Evolutionary conservation across 2,113 vertebrate genomes (phyloP), one percentile per base, ranked within the genome.

Genomic region (Protomyctophum bolini): DNA sequence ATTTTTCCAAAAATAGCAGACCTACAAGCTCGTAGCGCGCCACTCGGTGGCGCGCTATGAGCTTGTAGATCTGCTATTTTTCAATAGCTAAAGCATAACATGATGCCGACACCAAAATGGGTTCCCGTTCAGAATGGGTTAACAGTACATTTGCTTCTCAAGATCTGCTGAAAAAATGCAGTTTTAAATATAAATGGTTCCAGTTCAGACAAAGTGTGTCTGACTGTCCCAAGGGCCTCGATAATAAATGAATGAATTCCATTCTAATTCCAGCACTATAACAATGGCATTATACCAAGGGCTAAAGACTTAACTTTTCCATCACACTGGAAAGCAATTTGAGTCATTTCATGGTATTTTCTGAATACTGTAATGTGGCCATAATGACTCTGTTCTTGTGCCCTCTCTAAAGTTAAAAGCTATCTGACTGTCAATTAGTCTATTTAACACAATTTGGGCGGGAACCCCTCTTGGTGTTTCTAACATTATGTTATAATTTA

Each of bases 201-300:
- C 14, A 74, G 58, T 68, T 62, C 51, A 83, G 75, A 82, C 41
- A 55, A 10, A 45, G 58, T 69, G 58, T 69, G 59, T 60, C 21
- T 59, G 45, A 64, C 41, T 72, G 78, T 80, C 86, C 83, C 84
- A 79, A 29, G 81, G 78, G 84, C 65, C 65, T 63, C 33, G 10
- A 45, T 81, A 12, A 51, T 82, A 72, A 46, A 84, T 79, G 77
- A 69, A 82, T 86, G 76, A 55, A 80, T 78, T 73, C 11, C 1
- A 67, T 41, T 21, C 21, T 21, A 21, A 21, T 21, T 21, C 21
- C 21, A 41, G 57, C 66, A 70, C 52, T 54, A 74, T 82, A 83
- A 85, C 77, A 81, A 65, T 70, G 71, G 55, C 67, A 72, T 82
- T 83, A n/a, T n/a, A n/a, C n/a, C n/a, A n/a, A n/a, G n/a, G n/a